Conservation (phyloP, 2,888 invertebrate genomes). For the Clusia tigrina region DNA sequence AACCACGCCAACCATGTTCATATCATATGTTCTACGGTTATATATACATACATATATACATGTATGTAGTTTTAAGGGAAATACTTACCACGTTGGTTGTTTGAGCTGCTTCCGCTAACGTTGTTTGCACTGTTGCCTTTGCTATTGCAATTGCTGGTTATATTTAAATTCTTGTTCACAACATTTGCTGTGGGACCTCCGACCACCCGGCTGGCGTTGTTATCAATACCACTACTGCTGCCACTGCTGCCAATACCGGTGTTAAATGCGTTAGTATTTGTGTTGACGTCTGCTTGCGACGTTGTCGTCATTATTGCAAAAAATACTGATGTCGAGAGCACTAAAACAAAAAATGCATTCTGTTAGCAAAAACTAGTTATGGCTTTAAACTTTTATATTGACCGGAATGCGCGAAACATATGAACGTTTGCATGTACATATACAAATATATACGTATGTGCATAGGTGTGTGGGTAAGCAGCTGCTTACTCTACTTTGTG, state of each 20-base stretch:
- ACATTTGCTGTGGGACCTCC: not conserved
- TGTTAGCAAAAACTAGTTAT: constrained; percentile 6
- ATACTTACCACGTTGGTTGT: constrained; percentile 40
- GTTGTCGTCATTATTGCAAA: constrained; percentile 31
- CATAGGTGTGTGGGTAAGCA: not conserved
- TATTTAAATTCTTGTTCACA: constrained; percentile 22
- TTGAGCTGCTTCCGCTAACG: constrained; percentile 30
- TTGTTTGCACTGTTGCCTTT: constrained; percentile 18
- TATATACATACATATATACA: too few species aligned
- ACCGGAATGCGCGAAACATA: too few species aligned
- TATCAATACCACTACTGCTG: constrained; percentile 19
- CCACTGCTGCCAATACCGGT: constrained; percentile 18
- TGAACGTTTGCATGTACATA: too few species aligned
- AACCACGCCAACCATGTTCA: too few species aligned
- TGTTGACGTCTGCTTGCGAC: constrained; percentile 39
- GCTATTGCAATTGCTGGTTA: constrained; percentile 11
- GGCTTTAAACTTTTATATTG: not conserved
- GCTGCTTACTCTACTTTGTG: too few species aligned
- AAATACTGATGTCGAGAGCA: not conserved
- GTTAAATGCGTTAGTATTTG: constrained; percentile 35
- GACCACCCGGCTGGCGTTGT: not conserved
- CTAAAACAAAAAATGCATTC: not conserved
- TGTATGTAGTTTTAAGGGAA: not conserved
- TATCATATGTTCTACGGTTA: too few species aligned
- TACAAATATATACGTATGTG: too few species aligned